Evolutionary conservation across 2,113 vertebrate genomes (phyloP).

Genomic region (Tetrao urogallus): DNA sequence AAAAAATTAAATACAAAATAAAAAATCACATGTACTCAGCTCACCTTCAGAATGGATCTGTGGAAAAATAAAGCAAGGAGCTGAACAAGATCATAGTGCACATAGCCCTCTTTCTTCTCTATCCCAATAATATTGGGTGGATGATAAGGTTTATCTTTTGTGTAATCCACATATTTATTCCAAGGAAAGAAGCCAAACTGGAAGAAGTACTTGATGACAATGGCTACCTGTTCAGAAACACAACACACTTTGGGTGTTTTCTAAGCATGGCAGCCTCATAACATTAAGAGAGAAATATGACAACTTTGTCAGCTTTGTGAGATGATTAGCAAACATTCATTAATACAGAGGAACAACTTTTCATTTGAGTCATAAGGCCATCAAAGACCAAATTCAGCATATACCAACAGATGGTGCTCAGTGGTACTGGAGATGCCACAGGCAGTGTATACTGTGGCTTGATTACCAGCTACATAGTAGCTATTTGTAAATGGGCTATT

Average conservation of each 20-base stretch:
- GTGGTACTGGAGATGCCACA: not conserved
- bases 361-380: not conserved
- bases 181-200: conserved; percentile 98
- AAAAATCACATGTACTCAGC: not conserved
- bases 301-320: not conserved
- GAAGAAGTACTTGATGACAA: conserved; percentile 98
- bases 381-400: not conserved
- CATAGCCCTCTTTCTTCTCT: conserved; percentile 97
- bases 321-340: not conserved
- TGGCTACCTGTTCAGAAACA: conserved; percentile 84
- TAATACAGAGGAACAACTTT: not conserved
- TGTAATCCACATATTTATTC: conserved; percentile 81
- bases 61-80: conserved; percentile 96
- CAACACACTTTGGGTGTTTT: conserved; percentile 17
- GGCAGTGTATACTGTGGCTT: not conserved
- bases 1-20: not conserved
- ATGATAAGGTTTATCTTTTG: conserved; percentile 86
- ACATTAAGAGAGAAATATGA: not conserved
- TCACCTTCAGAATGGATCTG: conserved; percentile 96
- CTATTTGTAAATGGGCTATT: not conserved
- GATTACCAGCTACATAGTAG: not conserved
- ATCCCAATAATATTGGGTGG: conserved; percentile 96
- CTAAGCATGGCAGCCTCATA: not conserved
- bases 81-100: conserved; percentile 94
- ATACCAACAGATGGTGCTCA: not conserved